Percentiles rank a stretch among this genome's conserved stretches.
Conservation (phyloP, 1,140 invertebrate species). For the Kradibia gibbosae region DNA sequence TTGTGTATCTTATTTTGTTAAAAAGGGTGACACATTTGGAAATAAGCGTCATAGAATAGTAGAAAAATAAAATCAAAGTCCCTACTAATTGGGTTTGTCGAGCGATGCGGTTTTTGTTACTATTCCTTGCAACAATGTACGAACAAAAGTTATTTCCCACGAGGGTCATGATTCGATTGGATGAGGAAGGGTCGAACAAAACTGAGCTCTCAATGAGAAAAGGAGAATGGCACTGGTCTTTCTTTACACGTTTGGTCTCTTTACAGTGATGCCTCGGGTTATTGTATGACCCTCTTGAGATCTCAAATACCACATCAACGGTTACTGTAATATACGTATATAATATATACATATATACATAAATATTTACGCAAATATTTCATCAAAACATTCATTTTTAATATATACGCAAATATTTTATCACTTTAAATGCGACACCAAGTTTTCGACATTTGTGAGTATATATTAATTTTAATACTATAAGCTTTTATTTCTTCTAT, state of each 20-base stretch:
- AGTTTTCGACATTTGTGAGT: background rate
- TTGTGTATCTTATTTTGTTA: background rate
- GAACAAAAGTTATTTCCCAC: constrained; percentile 69
- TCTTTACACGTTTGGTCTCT: constrained; percentile 41
- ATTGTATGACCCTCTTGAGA: constrained; percentile 62
- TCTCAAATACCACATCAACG: background rate
- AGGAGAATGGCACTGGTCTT: constrained; percentile 35
- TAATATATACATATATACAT: background rate
- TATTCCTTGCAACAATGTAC: constrained; percentile 33
- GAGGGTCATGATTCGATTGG: constrained; percentile 69
- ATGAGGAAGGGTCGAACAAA: constrained; percentile 52
- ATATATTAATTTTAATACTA: background rate
- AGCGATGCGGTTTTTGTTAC: background rate
- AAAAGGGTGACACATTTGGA: background rate
- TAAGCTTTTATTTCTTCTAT: background rate
- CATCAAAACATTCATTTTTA: too few relatives aligned
- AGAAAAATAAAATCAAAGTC: background rate
- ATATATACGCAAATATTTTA: constrained; percentile 10
- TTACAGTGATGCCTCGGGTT: constrained; percentile 43
- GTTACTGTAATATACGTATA: background rate
- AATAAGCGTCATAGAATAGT: background rate
- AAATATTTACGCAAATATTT: too few relatives aligned
- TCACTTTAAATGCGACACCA: background rate
- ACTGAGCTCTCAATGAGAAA: constrained; percentile 37
- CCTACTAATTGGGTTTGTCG: background rate